Evolutionary conservation across 37 sponge, comb jelly and placozoan genomes (phyloP), one percentile per base, ranked within the genome.

Genomic region (Cliona cf. orientalis): DNA sequence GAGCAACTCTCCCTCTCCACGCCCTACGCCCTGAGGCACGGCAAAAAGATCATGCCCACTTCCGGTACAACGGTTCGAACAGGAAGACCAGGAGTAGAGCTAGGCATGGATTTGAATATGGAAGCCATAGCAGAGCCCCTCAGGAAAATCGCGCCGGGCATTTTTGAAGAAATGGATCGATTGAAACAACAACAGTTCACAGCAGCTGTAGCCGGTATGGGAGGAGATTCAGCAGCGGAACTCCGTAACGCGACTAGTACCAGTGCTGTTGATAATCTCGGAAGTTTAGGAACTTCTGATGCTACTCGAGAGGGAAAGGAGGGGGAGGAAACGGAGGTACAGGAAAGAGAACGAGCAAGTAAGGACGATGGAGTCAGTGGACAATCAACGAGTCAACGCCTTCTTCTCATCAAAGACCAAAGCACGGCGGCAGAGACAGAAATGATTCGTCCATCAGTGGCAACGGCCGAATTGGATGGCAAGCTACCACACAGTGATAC

Each of bases 161-260:
- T 80, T 36, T 87, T 87, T 79, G 73, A 78, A 35, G 87, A 86
- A 6, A 5, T 73, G 40, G 87, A 86, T 58, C n/a, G 60, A 28
- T 38, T 26, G 26, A 34, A 19, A 46, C 63, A 22, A 28, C 17
- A 61, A n/a, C 63, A 26, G 28, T 49, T 49, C 26, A 49, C 55
- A 49, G 55, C 55, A 49, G 55, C 55, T 49, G 17, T n/a, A n/a
- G n/a, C n/a, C n/a, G n/a, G n/a, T n/a, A n/a, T n/a, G n/a, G n/a
- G n/a, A n/a, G n/a, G n/a, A n/a, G n/a, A n/a, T n/a, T n/a, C n/a
- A n/a, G n/a, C n/a, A n/a, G n/a, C n/a, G n/a, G n/a, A n/a, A n/a
- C n/a, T n/a, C n/a, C n/a, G n/a, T n/a, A n/a, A n/a, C n/a, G n/a
- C n/a, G n/a, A n/a, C n/a, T n/a, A n/a, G n/a, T 25, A 28, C 11